Conservation (phyloP, 2,888 invertebrate genomes). For the Leptopilina drosophilae region DNA sequence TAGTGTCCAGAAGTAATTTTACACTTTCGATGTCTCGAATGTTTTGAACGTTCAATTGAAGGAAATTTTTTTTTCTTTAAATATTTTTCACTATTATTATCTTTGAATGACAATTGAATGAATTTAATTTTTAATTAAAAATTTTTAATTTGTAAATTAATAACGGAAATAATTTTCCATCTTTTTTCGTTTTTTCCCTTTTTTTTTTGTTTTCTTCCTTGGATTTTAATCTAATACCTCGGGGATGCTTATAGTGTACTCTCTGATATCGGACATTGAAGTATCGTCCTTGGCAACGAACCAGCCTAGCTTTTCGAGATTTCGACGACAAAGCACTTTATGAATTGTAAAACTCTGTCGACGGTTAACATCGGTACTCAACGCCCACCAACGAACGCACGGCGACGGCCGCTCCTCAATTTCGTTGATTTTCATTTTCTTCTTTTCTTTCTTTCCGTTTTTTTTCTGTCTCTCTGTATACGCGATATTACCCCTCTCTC, state of each 20-base stretch:
- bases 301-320: constrained; percentile 58
- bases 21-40: too few species aligned
- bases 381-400: constrained; percentile 41
- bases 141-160: too few species aligned
- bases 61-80: too few species aligned
- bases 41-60: constrained; percentile 25
- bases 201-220: background rate
- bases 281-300: constrained; percentile 58
- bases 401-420: constrained; percentile 36
- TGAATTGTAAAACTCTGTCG: constrained; percentile 66
- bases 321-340: constrained; percentile 68
- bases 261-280: constrained; percentile 47
- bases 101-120: too few species aligned
- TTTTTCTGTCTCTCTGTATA: constrained; percentile 53
- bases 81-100: constrained; percentile 1
- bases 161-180: constrained; percentile 44
- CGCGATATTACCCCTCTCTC: constrained; percentile 2
- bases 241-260: constrained; percentile 30
- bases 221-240: constrained; percentile 44
- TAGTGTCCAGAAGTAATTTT: too few species aligned
- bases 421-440: constrained; percentile 53
- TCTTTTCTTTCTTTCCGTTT: constrained; percentile 27
- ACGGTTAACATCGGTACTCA: constrained; percentile 44
- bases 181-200: constrained; percentile 43
- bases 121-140: too few species aligned